phyloP scores from a whole-genome alignment of 2,888 invertebrate species.

The Sinohyriopsis cumingii region DNA sequence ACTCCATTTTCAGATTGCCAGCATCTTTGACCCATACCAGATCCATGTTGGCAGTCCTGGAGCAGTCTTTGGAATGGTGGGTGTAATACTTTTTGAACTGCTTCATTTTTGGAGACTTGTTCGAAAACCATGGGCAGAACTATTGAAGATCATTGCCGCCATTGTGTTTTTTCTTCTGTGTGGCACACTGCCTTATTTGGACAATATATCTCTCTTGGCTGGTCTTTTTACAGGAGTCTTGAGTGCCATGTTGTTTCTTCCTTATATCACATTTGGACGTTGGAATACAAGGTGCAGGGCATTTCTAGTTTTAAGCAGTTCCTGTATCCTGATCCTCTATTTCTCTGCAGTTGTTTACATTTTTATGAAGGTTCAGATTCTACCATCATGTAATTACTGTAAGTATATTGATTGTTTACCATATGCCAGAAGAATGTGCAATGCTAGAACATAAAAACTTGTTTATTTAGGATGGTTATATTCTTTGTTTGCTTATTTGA shows the following conservation, averaged over 20 bases:
- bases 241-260: slow-evolving; percentile 49
- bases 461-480: neutral
- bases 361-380: slow-evolving; percentile 45
- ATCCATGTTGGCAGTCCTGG: slow-evolving; percentile 55
- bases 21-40: slow-evolving; percentile 42
- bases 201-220: slow-evolving; percentile 45
- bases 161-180: slow-evolving; percentile 34
- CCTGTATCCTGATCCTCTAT: slow-evolving; percentile 25
- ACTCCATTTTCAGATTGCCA: slow-evolving; percentile 45
- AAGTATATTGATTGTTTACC: slow-evolving; percentile 49
- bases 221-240: slow-evolving; percentile 54
- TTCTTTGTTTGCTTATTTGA: too few relatives aligned
- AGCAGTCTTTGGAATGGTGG: slow-evolving; percentile 53
- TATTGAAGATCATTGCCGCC: slow-evolving; percentile 36
- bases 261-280: slow-evolving; percentile 56
- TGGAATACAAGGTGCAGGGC: slow-evolving; percentile 36
- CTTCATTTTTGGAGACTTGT: slow-evolving; percentile 56
- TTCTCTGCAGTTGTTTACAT: slow-evolving; percentile 34
- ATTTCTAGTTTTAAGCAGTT: slow-evolving; percentile 30
- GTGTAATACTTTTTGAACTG: slow-evolving; percentile 53
- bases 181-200: slow-evolving; percentile 55
- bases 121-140: slow-evolving; percentile 37
- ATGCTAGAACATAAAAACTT: slow-evolving; percentile 7
- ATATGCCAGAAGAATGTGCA: slow-evolving; percentile 49
- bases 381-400: slow-evolving; percentile 39